A percentile compares a stretch with the other conserved stretches of the same genome.
Conservation (phyloP, 2,113 vertebrate species). For the Cygnus buccinator region DNA sequence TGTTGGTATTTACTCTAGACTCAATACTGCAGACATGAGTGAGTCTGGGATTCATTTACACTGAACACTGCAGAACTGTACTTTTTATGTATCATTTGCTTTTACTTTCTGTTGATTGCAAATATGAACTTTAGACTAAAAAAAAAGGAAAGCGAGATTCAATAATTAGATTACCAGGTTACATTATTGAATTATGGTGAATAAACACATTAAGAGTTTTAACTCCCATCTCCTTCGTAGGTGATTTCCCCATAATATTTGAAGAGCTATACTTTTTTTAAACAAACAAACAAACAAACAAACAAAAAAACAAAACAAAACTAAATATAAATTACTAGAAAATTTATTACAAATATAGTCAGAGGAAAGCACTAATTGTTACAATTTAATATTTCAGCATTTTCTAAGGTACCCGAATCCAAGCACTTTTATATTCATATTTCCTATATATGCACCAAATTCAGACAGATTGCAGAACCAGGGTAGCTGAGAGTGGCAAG, state of each 20-base stretch:
- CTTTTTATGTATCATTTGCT: neutral
- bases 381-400: neutral
- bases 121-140: neutral
- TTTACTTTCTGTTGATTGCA: neutral
- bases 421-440: neutral
- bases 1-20: neutral
- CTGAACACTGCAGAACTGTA: neutral
- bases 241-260: neutral
- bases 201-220: neutral
- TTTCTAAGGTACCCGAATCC: neutral
- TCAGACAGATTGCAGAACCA: neutral
- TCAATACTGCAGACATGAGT: neutral
- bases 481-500: neutral
- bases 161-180: neutral
- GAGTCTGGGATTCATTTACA: neutral
- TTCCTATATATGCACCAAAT: neutral
- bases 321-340: neutral
- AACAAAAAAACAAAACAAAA: neutral
- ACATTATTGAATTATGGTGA: neutral
- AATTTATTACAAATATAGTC: neutral
- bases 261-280: neutral
- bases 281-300: too few relatives aligned
- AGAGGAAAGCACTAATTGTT: neutral
- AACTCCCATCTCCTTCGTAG: neutral
- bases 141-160: neutral